Conservation (phyloP, 2,113 vertebrate species). For the Leptosomus discolor region DNA sequence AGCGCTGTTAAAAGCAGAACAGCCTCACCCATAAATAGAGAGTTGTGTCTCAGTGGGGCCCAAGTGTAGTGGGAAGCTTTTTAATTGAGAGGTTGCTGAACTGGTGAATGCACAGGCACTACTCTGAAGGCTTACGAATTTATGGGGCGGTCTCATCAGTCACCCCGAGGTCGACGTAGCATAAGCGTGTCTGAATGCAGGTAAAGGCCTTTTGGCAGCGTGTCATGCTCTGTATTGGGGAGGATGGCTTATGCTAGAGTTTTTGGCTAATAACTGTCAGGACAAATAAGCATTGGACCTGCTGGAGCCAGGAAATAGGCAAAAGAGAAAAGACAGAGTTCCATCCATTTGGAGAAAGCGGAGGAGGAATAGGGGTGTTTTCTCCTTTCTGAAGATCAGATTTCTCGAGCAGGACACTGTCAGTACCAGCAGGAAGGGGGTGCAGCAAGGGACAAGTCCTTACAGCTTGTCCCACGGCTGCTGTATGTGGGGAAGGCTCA, state of each 20-base stretch:
- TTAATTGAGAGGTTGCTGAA: background rate
- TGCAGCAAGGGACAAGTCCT: background rate
- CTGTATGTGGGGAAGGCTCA: background rate
- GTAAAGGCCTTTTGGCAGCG: background rate
- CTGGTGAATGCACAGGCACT: background rate
- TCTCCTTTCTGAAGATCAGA: background rate
- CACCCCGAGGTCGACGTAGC: fast-evolving
- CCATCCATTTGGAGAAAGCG: background rate
- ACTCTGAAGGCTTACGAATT: background rate
- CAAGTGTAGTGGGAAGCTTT: fast-evolving
- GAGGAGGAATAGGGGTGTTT: background rate
- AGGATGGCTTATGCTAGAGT: background rate
- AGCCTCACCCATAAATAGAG: fast-evolving
- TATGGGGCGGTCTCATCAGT: background rate
- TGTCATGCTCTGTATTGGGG: background rate
- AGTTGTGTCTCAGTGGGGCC: fast-evolving
- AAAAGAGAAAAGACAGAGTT: background rate
- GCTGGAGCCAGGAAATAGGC: background rate
- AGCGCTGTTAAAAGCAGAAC: background rate
- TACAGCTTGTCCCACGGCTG: background rate
- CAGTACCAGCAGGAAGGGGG: background rate
- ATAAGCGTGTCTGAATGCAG: fast-evolving
- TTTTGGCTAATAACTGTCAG: background rate
- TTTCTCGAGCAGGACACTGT: background rate
- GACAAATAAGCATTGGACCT: background rate